Evolutionary conservation across 2,888 invertebrate genomes (phyloP), one percentile per base, ranked within the genome.

Genomic region (Noctua fimbriata): DNA sequence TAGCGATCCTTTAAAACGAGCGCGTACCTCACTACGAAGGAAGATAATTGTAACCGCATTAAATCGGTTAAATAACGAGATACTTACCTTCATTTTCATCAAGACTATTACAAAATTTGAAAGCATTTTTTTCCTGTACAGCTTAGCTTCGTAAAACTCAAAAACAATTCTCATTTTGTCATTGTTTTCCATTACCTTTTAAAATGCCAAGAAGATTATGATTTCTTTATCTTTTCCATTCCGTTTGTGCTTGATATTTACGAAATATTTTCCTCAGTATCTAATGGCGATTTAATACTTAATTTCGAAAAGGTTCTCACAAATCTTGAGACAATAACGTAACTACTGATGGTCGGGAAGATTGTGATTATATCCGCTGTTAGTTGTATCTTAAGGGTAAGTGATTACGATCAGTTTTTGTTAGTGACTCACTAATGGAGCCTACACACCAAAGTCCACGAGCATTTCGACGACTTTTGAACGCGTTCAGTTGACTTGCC

Each of bases 181-280:
- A 16, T 49, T 36, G 73, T 63, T 73, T 70, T n/a, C 63, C n/a
- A 7, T 73, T 67, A 67, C 28, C 65, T 79, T 75, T 66, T 55
- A 76, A 69, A 83, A 79, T 67, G 65, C 60, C 32, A 47, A 70
- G 32, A 41, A 67, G 60, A 83, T 79, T 83, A 67, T n/a, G 55
- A 44, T 49, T 41, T 36, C 52, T 58, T 75, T 83, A 83, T 74
- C 36, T 70, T 76, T 73, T 24, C 41, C n/a, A 79, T 75, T 78
- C 12, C 66, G 72, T 65, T 76, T 83, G 32, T 32, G 21, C 36
- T 76, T 66, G 58, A 75, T 65, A 41, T 52, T 60, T 14, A 58
- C 44, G 21, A 73, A 83, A n/a, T 67, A 55, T 55, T 71, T 71
- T 44, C 4, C 41, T 67, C n/a, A 47, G 16, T 10, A 6, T 63